A percentile compares a stretch with the other conserved stretches of the same genome.
Evolutionary conservation across 2,113 vertebrate species (phyloP).

Genomic region (Mustelus asterias): DNA sequence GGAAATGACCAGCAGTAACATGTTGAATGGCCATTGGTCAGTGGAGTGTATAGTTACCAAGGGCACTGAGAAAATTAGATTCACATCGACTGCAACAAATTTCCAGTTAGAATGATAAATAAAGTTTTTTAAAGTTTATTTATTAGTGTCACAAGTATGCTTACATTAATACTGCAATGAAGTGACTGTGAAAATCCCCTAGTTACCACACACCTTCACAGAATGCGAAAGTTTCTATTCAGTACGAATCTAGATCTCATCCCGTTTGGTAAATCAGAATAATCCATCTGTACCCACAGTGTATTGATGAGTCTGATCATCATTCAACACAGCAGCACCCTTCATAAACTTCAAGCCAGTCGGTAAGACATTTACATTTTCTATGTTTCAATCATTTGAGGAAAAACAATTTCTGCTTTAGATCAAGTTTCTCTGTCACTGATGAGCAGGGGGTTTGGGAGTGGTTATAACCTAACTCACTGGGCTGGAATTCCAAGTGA

Average conservation of each 20-base stretch:
- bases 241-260: background rate
- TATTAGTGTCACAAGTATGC: too few relatives aligned
- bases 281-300: background rate
- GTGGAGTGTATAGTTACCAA: background rate
- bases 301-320: background rate
- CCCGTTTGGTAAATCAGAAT: background rate
- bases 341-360: background rate
- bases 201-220: too few relatives aligned
- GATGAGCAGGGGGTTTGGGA: background rate
- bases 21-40: background rate
- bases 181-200: too few relatives aligned
- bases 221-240: background rate
- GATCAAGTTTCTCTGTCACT: background rate
- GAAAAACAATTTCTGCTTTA: background rate
- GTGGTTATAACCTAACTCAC: background rate
- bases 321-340: background rate
- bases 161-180: too few relatives aligned
- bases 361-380: background rate
- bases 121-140: too few relatives aligned
- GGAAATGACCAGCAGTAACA: background rate
- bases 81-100: background rate
- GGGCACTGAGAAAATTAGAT: background rate
- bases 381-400: background rate
- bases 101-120: background rate
- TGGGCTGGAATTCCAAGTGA: background rate